Evolutionary conservation across 2,113 vertebrate species (phyloP), one percentile per base, ranked within the genome.

Genomic region (Jaculus jaculus): DNA sequence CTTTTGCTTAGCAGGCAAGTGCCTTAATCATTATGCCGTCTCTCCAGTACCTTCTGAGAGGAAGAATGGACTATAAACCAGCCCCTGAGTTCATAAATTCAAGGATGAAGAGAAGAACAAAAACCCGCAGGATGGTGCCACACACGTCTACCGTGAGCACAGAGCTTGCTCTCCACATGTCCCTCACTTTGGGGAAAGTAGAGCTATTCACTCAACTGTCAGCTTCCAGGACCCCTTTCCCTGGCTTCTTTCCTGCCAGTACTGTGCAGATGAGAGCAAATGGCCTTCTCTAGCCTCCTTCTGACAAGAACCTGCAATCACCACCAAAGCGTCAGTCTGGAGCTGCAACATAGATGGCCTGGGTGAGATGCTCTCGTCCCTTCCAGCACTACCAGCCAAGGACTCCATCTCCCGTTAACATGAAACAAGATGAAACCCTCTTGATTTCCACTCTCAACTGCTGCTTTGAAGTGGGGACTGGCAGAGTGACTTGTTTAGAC

Each of bases 71-170:
- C n/a, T 32, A 58, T 65, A 39, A 58, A 37, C 7, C 42, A 54
- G 69, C 3, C 12, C 5, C 83, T 20, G 32, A 28, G 23, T 47
- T 39, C 21, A 34, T 74, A 4, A 3, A 0, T 17, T 20, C 10
- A 5, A 74, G 0, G 21, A 8, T 4, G 30, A 47, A 61, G 9
- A n/a, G 81, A 26, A 39, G 69, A n/a, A 37, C 54, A 58, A 15
- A 2, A 3, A 3, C 2, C 1, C 7, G 71, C 30, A 20, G 2
- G 30, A 23, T 10, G 30, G 34, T 0, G 1, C 0, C 20, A 21
- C 71, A 47, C 9, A 3, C 0, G 4, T 1, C 8, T 1, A 6
- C 42, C 0, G 32, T 20, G 0, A 26, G 47, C 34, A 32, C 4
- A 6, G 60, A 1, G n/a, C n/a, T 10, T 30, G 72, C 69, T 51